These are phyloP conservation scores for Hecatera dysodea DNA, from an alignment of 2,888 invertebrate genomes.

Conservation along the genomic window DNA sequence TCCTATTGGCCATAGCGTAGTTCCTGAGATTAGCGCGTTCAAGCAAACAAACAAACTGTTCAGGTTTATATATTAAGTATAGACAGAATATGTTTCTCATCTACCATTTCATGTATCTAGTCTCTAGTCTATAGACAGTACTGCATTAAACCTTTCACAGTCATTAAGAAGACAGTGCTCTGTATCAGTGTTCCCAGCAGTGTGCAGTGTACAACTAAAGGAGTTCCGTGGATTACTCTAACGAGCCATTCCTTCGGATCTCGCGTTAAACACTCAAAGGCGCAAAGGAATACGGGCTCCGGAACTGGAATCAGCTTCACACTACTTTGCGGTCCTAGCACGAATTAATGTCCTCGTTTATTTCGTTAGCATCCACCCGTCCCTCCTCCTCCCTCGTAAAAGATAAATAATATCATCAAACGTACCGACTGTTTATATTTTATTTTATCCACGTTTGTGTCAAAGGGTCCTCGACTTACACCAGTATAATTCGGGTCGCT, in stretches of 20 bases:
- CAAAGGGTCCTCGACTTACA: conserved; percentile 67
- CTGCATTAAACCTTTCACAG: not conserved
- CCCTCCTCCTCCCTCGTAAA: conserved; percentile 34
- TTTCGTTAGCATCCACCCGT: conserved; percentile 33
- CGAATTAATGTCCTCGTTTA: conserved; percentile 49
- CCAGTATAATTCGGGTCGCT: conserved; percentile 68
- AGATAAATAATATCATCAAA: conserved; percentile 69
- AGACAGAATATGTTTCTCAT: not conserved
- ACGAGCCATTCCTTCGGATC: conserved; percentile 33
- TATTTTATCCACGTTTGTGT: conserved; percentile 66
- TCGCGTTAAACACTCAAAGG: conserved; percentile 40
- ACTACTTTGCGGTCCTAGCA: conserved; percentile 36
- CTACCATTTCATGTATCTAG: not conserved
- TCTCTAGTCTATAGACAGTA: no score
- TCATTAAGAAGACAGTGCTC: not conserved
- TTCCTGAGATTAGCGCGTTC: no score
- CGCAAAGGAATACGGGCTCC: conserved; percentile 44
- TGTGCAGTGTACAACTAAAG: conserved; percentile 13
- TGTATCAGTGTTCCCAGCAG: conserved; percentile 14
- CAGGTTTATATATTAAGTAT: no score
- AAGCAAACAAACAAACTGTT: no score
- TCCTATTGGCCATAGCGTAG: no score
- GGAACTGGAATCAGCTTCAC: conserved; percentile 28
- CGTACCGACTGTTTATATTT: conserved; percentile 65
- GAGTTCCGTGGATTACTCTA: conserved; percentile 34